phyloP scores from a whole-genome alignment of 2,113 vertebrate species.

The Theristicus caerulescens region DNA sequence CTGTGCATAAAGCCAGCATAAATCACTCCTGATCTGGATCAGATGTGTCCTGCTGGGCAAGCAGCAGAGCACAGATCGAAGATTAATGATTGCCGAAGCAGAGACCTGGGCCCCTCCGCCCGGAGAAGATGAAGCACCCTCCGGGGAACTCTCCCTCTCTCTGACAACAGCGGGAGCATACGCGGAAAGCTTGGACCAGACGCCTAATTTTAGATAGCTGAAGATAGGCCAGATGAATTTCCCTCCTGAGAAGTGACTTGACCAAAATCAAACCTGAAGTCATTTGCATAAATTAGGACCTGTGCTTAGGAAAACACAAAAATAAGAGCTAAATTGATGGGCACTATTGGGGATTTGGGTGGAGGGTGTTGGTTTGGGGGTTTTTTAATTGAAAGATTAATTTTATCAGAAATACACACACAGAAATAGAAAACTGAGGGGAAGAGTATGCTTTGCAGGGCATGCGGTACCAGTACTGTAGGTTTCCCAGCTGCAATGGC shows the following conservation, averaged over 20 bases:
- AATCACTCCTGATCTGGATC: slow-evolving; percentile 55
- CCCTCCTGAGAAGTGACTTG: slow-evolving; percentile 6
- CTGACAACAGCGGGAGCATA: neutral
- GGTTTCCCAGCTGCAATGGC: neutral
- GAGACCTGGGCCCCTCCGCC: neutral
- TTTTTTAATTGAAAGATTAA: neutral
- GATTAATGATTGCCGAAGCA: slow-evolving; percentile 35
- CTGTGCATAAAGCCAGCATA: slow-evolving; percentile 15
- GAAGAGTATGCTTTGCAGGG: neutral
- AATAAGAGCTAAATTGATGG: neutral
- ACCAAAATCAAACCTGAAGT: slow-evolving; percentile 14
- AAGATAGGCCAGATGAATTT: slow-evolving; percentile 9
- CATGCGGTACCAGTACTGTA: neutral
- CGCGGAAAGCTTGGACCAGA: neutral
- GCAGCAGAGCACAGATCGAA: slow-evolving; percentile 22
- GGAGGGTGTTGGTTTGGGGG: neutral
- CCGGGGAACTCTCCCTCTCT: neutral
- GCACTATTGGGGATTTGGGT: neutral
- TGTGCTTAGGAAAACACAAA: neutral
- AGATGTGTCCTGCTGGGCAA: slow-evolving; percentile 53
- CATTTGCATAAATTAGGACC: neutral
- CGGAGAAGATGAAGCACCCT: slow-evolving; percentile 50
- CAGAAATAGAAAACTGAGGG: neutral
- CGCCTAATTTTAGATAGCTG: neutral
- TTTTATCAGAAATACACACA: neutral